phyloP scores from a whole-genome alignment of 2,888 invertebrate genomes.

The Hyposoter dolosus region DNA sequence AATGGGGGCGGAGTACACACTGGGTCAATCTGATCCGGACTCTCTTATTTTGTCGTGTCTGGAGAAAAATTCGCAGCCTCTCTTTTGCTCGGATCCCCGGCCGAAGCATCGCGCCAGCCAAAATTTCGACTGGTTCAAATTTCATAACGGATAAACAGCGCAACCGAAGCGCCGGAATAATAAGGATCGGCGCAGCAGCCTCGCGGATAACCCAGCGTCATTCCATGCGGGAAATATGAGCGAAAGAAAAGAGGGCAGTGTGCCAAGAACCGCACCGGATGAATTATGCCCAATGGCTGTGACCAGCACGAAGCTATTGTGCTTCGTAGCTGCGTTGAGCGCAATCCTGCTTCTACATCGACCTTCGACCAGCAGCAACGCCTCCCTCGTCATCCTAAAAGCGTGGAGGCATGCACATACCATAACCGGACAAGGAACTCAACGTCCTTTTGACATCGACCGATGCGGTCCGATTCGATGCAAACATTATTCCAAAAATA shows the following conservation, averaged over 20 bases:
- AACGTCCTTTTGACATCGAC: not conserved
- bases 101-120: not conserved
- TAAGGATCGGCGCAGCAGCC: slow-evolving; percentile 6
- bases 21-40: too few relatives aligned
- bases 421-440: not conserved
- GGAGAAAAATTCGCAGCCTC: too few relatives aligned
- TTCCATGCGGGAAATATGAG: not conserved
- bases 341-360: slow-evolving; percentile 47
- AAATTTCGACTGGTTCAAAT: slow-evolving; percentile 14
- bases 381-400: slow-evolving; percentile 20
- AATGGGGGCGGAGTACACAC: too few relatives aligned
- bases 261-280: slow-evolving; percentile 68
- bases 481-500: not conserved
- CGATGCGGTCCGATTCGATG: not conserved
- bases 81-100: not conserved
- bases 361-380: slow-evolving; percentile 58
- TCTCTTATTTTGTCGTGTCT: too few relatives aligned
- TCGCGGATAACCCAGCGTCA: slow-evolving; percentile 5
- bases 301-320: slow-evolving; percentile 69
- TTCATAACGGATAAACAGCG: slow-evolving; percentile 6
- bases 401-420: not conserved
- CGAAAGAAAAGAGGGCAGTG: slow-evolving; percentile 64
- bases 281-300: slow-evolving; percentile 71
- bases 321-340: slow-evolving; percentile 63
- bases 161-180: slow-evolving; percentile 23